Base-by-base conservation (phyloP, 2,797 vertebrate genomes). In the Arrhamphus sclerolepis region DNA sequence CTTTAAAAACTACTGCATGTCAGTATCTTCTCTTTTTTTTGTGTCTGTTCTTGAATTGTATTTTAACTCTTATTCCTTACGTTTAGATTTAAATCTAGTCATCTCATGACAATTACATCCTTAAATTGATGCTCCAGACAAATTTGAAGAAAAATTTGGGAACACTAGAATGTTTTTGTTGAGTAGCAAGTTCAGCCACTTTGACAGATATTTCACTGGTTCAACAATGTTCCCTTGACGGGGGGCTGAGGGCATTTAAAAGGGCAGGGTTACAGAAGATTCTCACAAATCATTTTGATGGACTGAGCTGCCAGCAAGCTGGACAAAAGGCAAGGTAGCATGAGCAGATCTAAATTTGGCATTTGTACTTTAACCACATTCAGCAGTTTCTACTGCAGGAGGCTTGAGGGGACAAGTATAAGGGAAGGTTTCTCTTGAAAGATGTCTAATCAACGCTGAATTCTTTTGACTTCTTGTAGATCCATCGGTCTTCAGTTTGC, bases 31-130 rank as follows among this genome's bases (percentile, higher is more conserved):
- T n/a, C n/a, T n/a, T n/a, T n/a, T n/a, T n/a, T n/a, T 48, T 56
- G 44, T 69, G 59, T 75, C 52, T 51, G 16, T 43, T 68, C 70
- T 64, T 59, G n/a, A 62, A 77, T 3, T 6, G 24, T n/a, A n/a
- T n/a, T n/a, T n/a, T n/a, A n/a, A n/a, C n/a, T n/a, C n/a, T 71
- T 21, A 20, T 67, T 21, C n/a, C 24, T 54, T 58, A 62, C 9
- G 19, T 54, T 50, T 34, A 52, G 69, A 80, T 82, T 75, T 70
- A 67, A 56, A 81, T 62, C 50, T 70, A 80, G 72, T 58, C 72
- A 74, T 76, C 56, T 77, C 70, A 67, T 75, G 68, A 67, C 78
- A 81, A 83, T 81, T 59, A 70, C 66, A 59, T 82, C 58, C 49
- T 26, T 26, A 26, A 26, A 26, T 6, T n/a, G n/a, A n/a, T n/a